Conservation (phyloP, 2,797 vertebrate genomes). For the Apogon hyalosoma region DNA sequence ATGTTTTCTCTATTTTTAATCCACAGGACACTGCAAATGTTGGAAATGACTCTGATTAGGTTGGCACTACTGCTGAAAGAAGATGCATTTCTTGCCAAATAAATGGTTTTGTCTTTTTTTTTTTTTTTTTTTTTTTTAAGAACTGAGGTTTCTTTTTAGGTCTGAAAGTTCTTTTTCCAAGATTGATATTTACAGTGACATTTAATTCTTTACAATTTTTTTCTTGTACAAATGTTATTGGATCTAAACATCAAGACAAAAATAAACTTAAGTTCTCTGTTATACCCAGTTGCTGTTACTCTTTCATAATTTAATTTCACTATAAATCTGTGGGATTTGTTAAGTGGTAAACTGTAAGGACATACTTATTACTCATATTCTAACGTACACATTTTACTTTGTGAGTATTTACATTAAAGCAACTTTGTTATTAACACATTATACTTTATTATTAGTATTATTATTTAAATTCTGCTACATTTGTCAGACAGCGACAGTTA, state of each 20-base stretch:
- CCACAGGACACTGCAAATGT: slow-evolving; percentile 76
- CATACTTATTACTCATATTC: too few relatives aligned
- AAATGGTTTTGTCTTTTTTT: too few relatives aligned
- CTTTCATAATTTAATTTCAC: too few relatives aligned
- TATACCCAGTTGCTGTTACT: too few relatives aligned
- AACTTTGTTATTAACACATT: too few relatives aligned
- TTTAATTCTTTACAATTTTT: slow-evolving; percentile 23
- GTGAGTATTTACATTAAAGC: too few relatives aligned
- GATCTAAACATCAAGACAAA: slow-evolving; percentile 28
- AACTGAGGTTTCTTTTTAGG: background rate
- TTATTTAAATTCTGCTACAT: too few relatives aligned
- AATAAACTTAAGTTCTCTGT: slow-evolving; percentile 8
- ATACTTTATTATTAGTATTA: too few relatives aligned
- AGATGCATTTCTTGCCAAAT: slow-evolving; percentile 14
- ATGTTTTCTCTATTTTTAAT: slow-evolving; percentile 3
- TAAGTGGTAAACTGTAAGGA: too few relatives aligned
- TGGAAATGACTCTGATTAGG: slow-evolving; percentile 78
- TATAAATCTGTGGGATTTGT: too few relatives aligned
- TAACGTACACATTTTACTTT: too few relatives aligned
- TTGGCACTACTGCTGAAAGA: slow-evolving; percentile 6
- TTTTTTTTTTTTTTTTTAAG: background rate
- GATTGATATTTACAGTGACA: slow-evolving; percentile 70
- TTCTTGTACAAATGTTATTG: slow-evolving; percentile 42
- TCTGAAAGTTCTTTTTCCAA: slow-evolving; percentile 17
- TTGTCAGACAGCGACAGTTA: too few relatives aligned